A percentile compares a stretch with the other conserved stretches of the same genome.
These are phyloP conservation scores for Boulengerochromis microlepis DNA, from an alignment of 2,113 vertebrate species.

Conservation along the genomic window DNA sequence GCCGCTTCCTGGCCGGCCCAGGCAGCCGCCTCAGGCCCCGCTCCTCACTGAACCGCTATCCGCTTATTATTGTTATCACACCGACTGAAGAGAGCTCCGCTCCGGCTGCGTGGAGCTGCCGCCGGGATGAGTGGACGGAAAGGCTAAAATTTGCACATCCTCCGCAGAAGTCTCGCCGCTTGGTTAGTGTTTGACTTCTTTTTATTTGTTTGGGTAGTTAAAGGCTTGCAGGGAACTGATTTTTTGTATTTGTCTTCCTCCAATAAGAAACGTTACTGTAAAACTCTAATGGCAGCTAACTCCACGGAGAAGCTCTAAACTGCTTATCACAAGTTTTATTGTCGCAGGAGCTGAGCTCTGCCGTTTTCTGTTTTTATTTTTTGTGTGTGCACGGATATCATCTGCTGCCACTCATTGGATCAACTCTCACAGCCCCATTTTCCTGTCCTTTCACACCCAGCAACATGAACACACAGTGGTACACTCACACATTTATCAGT, in stretches of 20 bases:
- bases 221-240: not conserved
- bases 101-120: not conserved
- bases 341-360: not conserved
- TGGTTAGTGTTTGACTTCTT: constrained; percentile 13
- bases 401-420: not conserved
- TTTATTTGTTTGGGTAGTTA: not conserved
- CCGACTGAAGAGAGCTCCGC: not conserved
- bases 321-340: not conserved
- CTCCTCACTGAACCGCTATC: constrained; percentile 28
- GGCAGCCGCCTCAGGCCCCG: constrained; percentile 38
- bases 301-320: not conserved
- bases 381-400: not conserved
- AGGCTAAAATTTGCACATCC: not conserved
- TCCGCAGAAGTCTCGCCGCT: not conserved
- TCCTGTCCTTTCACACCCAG: not conserved
- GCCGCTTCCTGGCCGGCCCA: constrained; percentile 41
- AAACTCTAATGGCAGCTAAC: not conserved
- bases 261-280: not conserved
- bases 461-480: not conserved
- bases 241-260: not conserved
- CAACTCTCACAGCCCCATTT: not conserved
- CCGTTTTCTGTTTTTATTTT: not conserved
- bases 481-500: not conserved
- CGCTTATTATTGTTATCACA: not conserved
- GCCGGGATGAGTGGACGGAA: constrained; percentile 10